A percentile compares a stretch with the other conserved stretches of the same genome.
Conservation (phyloP, 2,888 invertebrate species). For the Sabellastarte sp. region DNA sequence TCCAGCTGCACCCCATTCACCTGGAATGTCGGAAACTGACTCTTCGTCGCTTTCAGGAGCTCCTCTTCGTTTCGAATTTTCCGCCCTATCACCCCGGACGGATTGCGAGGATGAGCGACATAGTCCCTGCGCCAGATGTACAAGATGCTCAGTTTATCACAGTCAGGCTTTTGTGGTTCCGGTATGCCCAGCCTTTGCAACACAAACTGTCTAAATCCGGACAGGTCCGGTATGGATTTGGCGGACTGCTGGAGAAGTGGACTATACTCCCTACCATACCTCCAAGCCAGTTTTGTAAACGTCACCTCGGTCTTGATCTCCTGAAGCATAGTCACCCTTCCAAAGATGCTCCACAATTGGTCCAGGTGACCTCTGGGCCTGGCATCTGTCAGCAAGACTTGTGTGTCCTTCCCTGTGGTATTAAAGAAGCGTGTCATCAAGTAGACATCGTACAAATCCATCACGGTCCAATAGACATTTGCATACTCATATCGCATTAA, state of each 20-base stretch:
- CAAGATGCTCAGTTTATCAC: conserved; percentile 6
- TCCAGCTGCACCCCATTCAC: background rate
- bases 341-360: conserved; percentile 31
- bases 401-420: conserved; percentile 30
- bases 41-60: conserved; percentile 4
- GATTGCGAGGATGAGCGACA: conserved; percentile 26
- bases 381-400: conserved; percentile 44
- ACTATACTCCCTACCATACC: background rate
- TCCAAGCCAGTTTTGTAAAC: background rate
- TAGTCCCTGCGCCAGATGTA: conserved; percentile 20
- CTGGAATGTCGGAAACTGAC: background rate
- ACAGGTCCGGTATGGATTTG: too few relatives aligned
- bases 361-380: conserved; percentile 44
- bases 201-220: too few relatives aligned
- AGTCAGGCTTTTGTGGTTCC: background rate
- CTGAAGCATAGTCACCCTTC: background rate
- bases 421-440: conserved; percentile 37
- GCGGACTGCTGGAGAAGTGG: too few relatives aligned
- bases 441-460: conserved; percentile 48
- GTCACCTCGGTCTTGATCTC: background rate
- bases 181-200: too few relatives aligned
- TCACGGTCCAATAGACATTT: conserved; percentile 51
- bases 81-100: conserved; percentile 12
- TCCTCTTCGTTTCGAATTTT: conserved; percentile 21
- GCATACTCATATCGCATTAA: conserved; percentile 48